These are phyloP conservation scores for Teleogryllus occipitalis DNA, from an alignment of 1,140 invertebrate species.

Conservation along the genomic window DNA sequence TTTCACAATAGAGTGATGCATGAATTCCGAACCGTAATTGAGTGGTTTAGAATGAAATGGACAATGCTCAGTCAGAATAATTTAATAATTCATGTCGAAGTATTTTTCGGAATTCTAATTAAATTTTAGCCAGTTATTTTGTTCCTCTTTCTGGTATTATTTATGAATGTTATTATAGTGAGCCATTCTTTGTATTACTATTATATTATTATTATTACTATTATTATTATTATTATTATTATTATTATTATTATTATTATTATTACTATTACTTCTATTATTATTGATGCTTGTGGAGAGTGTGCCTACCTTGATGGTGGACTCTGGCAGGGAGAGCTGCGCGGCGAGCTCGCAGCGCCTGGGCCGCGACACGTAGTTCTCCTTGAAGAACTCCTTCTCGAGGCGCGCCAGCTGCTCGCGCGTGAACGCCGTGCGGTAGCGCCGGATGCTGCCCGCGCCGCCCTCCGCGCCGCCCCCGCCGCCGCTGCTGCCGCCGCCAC, in stretches of 20 bases:
- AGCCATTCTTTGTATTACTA: neutral
- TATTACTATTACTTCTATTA: neutral
- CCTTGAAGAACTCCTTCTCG: slow-evolving; percentile 96
- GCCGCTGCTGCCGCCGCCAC: neutral
- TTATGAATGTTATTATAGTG: too few relatives aligned
- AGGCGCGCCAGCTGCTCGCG: slow-evolving; percentile 85
- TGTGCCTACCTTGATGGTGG: slow-evolving; percentile 89
- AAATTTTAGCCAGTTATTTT: too few relatives aligned
- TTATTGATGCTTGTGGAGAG: neutral
- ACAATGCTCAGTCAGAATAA: too few relatives aligned
- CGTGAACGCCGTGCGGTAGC: slow-evolving; percentile 96
- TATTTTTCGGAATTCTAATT: too few relatives aligned
- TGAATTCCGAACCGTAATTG: too few relatives aligned
- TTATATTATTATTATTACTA: neutral
- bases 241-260: slow-evolving; percentile 8
- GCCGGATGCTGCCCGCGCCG: slow-evolving; percentile 46
- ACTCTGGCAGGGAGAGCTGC: slow-evolving; percentile 87
- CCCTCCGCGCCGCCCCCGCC: slow-evolving; percentile 13
- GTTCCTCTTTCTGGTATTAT: too few relatives aligned
- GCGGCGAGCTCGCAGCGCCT: slow-evolving; percentile 90
- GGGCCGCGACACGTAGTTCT: slow-evolving; percentile 96
- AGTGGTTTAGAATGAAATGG: too few relatives aligned
- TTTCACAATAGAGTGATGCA: too few relatives aligned
- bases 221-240: neutral
- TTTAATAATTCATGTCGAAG: too few relatives aligned